Percentiles rank a stretch among this genome's conserved stretches.
Conservation (phyloP, 2,113 vertebrate species). For the Eulemur rufifrons region DNA sequence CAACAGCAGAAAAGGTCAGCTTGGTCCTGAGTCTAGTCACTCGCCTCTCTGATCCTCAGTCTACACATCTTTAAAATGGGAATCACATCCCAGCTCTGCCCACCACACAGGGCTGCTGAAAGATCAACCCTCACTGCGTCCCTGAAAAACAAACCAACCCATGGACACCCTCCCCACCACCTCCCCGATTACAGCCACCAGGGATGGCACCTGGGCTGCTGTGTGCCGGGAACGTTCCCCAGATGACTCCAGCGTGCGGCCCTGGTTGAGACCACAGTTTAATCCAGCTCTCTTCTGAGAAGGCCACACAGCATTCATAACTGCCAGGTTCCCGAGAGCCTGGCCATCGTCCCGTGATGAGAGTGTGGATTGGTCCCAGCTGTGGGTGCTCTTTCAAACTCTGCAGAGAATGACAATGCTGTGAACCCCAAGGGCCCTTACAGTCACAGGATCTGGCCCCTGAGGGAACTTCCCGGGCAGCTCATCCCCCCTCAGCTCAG, state of each 20-base stretch:
- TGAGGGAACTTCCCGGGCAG: background rate
- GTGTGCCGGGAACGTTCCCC: background rate
- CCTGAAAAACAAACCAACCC: background rate
- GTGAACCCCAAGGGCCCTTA: no score
- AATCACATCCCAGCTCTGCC: no score
- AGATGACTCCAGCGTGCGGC: background rate
- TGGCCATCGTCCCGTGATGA: accelerated
- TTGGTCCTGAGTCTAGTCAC: background rate
- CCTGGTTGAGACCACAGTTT: background rate
- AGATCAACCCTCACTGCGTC: background rate
- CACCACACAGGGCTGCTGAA: no score
- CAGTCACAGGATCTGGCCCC: background rate
- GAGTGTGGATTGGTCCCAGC: no score
- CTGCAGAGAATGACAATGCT: no score
- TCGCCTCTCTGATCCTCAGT: background rate
- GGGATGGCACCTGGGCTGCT: background rate
- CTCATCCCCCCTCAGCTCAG: background rate
- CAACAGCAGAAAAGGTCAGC: background rate
- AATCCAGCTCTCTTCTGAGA: background rate
- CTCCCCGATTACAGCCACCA: background rate
- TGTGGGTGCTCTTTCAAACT: background rate
- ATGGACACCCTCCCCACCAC: no score
- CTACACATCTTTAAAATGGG: background rate
- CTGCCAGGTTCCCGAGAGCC: background rate
- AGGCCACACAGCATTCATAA: background rate